phyloP scores from a whole-genome alignment of 2,797 vertebrate species.

The Falco columbarius region DNA sequence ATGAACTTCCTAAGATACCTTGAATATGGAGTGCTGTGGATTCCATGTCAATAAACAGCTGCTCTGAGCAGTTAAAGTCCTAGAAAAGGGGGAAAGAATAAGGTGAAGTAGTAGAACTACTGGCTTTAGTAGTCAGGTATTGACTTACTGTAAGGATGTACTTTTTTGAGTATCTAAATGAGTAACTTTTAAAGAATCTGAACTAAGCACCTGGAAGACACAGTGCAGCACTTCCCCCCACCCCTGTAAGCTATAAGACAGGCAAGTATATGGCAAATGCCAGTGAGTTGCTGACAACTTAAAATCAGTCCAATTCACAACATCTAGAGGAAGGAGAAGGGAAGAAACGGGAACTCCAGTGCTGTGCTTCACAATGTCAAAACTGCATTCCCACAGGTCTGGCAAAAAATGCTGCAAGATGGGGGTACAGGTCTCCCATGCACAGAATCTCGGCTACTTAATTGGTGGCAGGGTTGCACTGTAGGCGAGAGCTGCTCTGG shows the following conservation, averaged over 20 bases:
- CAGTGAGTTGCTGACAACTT: not conserved
- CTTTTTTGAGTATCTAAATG: not conserved
- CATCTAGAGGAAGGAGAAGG: not conserved
- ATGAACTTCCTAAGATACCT: not conserved
- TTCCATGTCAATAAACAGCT: not conserved
- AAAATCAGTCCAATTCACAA: not conserved
- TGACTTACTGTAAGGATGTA: not conserved
- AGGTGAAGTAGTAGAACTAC: not conserved
- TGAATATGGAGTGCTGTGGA: not conserved
- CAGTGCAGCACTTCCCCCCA: not conserved
- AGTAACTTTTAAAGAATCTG: not conserved
- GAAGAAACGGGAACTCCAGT: not conserved
- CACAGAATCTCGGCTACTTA: not conserved
- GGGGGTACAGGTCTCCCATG: not conserved
- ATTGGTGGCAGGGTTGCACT: rapidly evolving
- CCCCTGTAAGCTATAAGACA: not conserved
- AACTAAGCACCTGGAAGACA: not conserved
- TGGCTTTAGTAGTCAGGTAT: not conserved
- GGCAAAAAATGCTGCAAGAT: not conserved
- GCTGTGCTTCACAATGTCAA: not conserved
- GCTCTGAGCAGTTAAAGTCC: not conserved
- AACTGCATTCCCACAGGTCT: not conserved
- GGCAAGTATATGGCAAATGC: not conserved
- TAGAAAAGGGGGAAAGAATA: not conserved
- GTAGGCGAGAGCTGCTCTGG: not conserved